Percentiles rank a stretch among this genome's conserved stretches.
phyloP scores from a whole-genome alignment of 2,888 invertebrate genomes.

The Drosophila lutescens region DNA sequence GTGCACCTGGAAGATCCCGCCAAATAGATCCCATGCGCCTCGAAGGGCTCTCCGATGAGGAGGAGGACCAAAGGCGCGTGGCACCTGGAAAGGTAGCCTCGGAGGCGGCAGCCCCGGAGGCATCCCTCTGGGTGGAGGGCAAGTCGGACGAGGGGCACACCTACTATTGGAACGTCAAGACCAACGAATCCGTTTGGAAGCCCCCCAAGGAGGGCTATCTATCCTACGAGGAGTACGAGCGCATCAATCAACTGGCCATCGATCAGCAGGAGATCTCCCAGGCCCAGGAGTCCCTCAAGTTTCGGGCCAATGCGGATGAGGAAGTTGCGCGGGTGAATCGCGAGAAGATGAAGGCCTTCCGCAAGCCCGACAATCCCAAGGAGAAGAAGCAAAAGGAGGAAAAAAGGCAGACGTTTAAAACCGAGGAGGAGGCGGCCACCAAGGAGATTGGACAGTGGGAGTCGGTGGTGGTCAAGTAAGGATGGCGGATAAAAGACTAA shows the following conservation, averaged over 20 bases:
- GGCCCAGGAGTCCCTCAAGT: constrained; percentile 84
- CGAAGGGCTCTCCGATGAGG: constrained; percentile 81
- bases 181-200: constrained; percentile 92
- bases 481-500: neutral
- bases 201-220: constrained; percentile 90
- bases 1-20: constrained; percentile 65
- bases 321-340: constrained; percentile 85
- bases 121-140: constrained; percentile 91
- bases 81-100: constrained; percentile 20
- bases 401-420: constrained; percentile 85
- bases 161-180: constrained; percentile 94
- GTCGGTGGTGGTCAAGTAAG: constrained; percentile 86
- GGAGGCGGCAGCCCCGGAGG: constrained; percentile 70
- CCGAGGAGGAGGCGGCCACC: constrained; percentile 85
- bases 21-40: constrained; percentile 83
- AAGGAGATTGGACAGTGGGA: constrained; percentile 92
- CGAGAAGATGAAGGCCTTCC: constrained; percentile 79
- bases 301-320: constrained; percentile 85
- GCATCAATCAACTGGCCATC: constrained; percentile 85
- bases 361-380: constrained; percentile 74
- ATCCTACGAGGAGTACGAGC: constrained; percentile 88
- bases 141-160: constrained; percentile 90
- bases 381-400: constrained; percentile 81
- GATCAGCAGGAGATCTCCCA: constrained; percentile 85
- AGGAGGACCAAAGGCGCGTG: constrained; percentile 71